Conservation (phyloP, 2,797 vertebrate genomes). For the Malacoctenus gilli region DNA sequence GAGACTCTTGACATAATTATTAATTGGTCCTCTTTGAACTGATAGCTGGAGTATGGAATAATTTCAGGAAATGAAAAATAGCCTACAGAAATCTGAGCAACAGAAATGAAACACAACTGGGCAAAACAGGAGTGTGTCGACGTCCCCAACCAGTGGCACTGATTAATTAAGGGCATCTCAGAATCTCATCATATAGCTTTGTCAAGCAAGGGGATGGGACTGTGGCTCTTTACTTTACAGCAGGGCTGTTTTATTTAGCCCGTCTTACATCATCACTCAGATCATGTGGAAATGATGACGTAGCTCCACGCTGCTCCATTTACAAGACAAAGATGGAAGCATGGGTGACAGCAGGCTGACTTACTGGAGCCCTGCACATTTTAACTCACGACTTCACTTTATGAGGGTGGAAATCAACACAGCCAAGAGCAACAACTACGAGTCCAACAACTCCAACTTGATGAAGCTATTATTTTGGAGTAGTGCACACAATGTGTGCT, state of each 20-base stretch:
- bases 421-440: constrained; percentile 18
- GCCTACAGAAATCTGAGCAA: constrained; percentile 8
- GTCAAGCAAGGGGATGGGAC: constrained; percentile 21
- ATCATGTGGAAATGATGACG: constrained; percentile 57
- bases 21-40: constrained; percentile 54
- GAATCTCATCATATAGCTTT: constrained; percentile 27
- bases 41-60: constrained; percentile 34
- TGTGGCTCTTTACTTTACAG: constrained; percentile 42
- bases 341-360: constrained; percentile 33
- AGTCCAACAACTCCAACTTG: constrained; percentile 22
- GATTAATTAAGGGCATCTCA: constrained; percentile 19
- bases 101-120: constrained; percentile 17
- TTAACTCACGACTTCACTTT: constrained; percentile 40
- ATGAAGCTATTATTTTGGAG: constrained; percentile 29
- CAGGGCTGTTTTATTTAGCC: constrained; percentile 46
- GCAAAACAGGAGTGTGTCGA: constrained; percentile 20
- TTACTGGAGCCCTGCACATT: constrained; percentile 32
- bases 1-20: constrained; percentile 48
- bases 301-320: constrained; percentile 47
- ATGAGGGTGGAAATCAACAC: constrained; percentile 24
- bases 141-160: constrained; percentile 17
- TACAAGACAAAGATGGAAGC: constrained; percentile 52
- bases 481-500: constrained; percentile 20
- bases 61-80: constrained; percentile 36
- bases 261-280: constrained; percentile 67